Percentiles rank a stretch among this genome's conserved stretches.
phyloP scores from a whole-genome alignment of 2,113 vertebrate genomes.

The Sturnus vulgaris region DNA sequence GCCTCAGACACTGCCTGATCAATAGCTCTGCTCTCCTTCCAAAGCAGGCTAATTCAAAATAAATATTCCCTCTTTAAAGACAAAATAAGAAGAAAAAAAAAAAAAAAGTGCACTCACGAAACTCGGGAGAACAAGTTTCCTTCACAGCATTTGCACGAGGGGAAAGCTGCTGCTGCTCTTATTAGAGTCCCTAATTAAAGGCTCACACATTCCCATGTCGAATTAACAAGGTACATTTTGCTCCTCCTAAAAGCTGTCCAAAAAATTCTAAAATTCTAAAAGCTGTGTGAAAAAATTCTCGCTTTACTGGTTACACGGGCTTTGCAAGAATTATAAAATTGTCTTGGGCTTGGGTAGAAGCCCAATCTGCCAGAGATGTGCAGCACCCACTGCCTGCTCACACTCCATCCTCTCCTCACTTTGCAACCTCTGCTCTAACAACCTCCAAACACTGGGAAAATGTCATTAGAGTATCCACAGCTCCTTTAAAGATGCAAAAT shows the following conservation, averaged over 20 bases:
- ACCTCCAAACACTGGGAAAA: background rate
- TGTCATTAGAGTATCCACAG: background rate
- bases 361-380: background rate
- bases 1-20: slow-evolving; percentile 10
- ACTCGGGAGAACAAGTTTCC: slow-evolving; percentile 11
- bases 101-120: background rate
- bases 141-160: background rate
- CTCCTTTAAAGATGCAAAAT: background rate
- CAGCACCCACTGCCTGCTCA: background rate
- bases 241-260: background rate
- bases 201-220: background rate
- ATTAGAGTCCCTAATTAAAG: slow-evolving; percentile 27
- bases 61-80: slow-evolving; percentile 27
- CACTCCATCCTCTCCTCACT: rapidly evolving
- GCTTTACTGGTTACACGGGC: background rate
- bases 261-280: too few species aligned
- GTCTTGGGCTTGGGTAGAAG: background rate
- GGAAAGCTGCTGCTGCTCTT: background rate
- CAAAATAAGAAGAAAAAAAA: background rate
- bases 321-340: background rate
- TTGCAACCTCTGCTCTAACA: background rate
- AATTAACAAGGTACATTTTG: background rate
- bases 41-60: background rate
- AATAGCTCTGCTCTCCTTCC: background rate
- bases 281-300: background rate